phyloP scores from a whole-genome alignment of 2,797 vertebrate species.

The Perodicticus potto region DNA sequence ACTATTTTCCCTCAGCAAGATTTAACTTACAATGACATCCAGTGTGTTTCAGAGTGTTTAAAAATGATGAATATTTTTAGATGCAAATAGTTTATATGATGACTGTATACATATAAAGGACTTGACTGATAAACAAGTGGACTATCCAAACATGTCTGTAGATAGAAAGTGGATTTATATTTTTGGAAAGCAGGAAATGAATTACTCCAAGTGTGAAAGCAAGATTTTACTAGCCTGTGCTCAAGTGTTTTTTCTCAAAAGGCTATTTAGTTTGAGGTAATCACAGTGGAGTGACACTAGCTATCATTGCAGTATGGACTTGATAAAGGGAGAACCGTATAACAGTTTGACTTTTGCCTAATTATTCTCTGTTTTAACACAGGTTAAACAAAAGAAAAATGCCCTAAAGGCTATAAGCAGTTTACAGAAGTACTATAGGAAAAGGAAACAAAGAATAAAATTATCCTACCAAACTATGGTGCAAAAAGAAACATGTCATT shows the following conservation, averaged over 20 bases:
- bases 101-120: not conserved
- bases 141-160: not conserved
- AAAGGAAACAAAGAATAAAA: not conserved
- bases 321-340: not conserved
- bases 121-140: not conserved
- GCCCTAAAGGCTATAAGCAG: not conserved
- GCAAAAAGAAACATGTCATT: not conserved
- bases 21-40: slow-evolving; percentile 23
- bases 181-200: not conserved
- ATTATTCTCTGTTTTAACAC: not conserved
- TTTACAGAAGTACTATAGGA: not conserved
- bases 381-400: not conserved
- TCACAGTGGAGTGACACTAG: not conserved
- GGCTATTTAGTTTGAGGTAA: not conserved
- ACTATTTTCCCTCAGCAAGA: not conserved
- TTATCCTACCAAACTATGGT: not conserved
- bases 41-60: not conserved
- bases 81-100: not conserved
- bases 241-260: not conserved
- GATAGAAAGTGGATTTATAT: not conserved
- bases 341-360: not conserved
- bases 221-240: not conserved
- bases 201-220: not conserved
- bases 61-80: slow-evolving; percentile 28
- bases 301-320: not conserved